phyloP scores from a whole-genome alignment of 2,888 invertebrate species.

The Chaetoderma sp. region DNA sequence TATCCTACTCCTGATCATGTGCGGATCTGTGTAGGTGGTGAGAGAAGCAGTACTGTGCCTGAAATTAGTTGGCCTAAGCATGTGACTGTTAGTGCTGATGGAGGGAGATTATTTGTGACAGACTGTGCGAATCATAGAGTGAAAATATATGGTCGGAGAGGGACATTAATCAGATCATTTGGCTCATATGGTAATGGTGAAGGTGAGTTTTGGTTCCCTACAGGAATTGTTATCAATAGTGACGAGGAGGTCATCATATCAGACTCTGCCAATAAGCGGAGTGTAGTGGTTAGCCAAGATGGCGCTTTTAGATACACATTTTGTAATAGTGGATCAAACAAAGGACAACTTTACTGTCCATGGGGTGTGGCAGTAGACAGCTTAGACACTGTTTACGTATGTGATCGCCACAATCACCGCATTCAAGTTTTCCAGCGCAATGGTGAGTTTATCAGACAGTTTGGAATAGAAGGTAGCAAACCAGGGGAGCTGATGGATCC shows the following conservation, averaged over 20 bases:
- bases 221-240: constrained; percentile 95
- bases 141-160: constrained; percentile 89
- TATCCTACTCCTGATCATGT: too few relatives aligned
- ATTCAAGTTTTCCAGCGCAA: constrained; percentile 87
- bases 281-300: constrained; percentile 90
- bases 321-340: constrained; percentile 93
- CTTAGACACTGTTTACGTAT: constrained; percentile 97
- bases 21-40: too few relatives aligned
- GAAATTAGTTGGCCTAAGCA: constrained; percentile 99
- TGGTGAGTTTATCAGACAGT: constrained; percentile 97
- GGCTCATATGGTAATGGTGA: constrained; percentile 95
- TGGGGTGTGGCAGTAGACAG: constrained; percentile 99
- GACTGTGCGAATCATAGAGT: constrained; percentile 99
- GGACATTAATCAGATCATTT: constrained; percentile 90
- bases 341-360: constrained; percentile 97
- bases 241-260: constrained; percentile 97
- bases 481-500: constrained; percentile 97
- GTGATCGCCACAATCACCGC: constrained; percentile 99
- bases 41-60: constrained; percentile 98
- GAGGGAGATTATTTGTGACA: constrained; percentile 92
- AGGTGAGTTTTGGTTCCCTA: constrained; percentile 97
- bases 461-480: constrained; percentile 90
- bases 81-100: constrained; percentile 91
- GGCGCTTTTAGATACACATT: constrained; percentile 92
- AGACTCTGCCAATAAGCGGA: constrained; percentile 93